phyloP scores from a whole-genome alignment of 1,140 invertebrate species.

The Hylyphantes graminicola region DNA sequence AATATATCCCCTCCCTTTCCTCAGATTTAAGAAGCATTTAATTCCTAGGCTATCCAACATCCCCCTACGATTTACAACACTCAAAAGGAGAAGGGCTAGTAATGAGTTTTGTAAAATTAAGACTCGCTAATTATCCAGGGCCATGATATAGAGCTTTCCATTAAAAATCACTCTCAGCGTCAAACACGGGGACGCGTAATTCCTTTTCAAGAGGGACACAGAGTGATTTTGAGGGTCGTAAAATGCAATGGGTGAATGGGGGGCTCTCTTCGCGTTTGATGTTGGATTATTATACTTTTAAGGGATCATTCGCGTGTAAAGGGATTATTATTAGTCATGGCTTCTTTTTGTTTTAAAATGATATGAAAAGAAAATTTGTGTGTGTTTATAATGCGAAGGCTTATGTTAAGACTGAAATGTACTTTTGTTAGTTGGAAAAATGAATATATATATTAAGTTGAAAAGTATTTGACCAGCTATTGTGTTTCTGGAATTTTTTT shows the following conservation, averaged over 20 bases:
- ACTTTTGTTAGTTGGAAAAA: no score
- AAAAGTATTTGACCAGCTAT: no score
- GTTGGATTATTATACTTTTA: slow-evolving; percentile 24
- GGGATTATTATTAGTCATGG: no score
- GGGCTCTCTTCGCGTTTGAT: neutral
- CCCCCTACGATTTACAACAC: slow-evolving; percentile 23
- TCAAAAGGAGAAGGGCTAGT: neutral
- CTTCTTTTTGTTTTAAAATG: no score
- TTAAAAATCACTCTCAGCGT: slow-evolving; percentile 39
- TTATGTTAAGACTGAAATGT: no score
- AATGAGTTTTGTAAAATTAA: slow-evolving; percentile 49
- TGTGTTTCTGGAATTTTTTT: no score
- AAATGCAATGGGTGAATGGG: slow-evolving; percentile 3
- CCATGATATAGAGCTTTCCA: slow-evolving; percentile 33
- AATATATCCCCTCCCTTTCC: slow-evolving; percentile 4
- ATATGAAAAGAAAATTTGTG: no score
- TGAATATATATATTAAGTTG: no score
- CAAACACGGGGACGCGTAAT: slow-evolving; percentile 12
- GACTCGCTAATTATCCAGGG: slow-evolving; percentile 27
- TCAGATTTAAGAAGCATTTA: slow-evolving; percentile 52
- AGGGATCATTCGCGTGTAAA: neutral
- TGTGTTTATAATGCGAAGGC: no score
- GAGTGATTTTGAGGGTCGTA: slow-evolving; percentile 20
- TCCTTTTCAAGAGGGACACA: neutral
- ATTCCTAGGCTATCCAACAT: slow-evolving; percentile 33